Base-by-base conservation (phyloP, 2,113 vertebrate species). In the Vicugna pacos region DNA sequence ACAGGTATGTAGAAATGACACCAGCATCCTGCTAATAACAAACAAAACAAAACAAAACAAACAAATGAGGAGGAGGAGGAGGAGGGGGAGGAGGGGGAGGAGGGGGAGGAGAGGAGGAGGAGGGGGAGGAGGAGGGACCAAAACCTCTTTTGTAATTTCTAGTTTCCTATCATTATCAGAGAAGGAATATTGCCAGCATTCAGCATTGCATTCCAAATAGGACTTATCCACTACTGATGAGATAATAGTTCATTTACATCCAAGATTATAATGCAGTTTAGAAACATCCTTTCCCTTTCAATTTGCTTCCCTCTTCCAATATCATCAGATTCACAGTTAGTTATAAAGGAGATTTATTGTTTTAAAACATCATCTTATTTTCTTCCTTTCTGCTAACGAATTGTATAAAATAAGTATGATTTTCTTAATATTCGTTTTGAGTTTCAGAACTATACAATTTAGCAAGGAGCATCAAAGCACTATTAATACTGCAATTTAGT, bases 341-440 rank as follows among this genome's bases (percentile, higher is more conserved):
- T 98, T 98, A 97, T 94, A 97, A 97, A 98, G 87, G 95, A 98
- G 96, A 98, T 97, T 98, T 98, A 97, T 97, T 65, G 81, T 82
- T 95, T 98, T 96, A 91, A 98, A 98, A 96, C 35, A 89, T 96
- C 93, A 93, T 98, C 96, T 97, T 98, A 96, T 98, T 98, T 98
- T 97, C 98, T 97, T 96, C 94, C 91, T 98, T 98, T 95, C 83
- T 91, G 96, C 97, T 98, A 99, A 99, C 76, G 94, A 98, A 97
- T 97, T 97, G 95, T 97, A 97, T 98, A 97, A 99, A 98, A 98
- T 97, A 98, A 98, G 97, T 96, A 98, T 98, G 76, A 98, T 98
- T 98, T 98, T 98, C 97, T 96, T 98, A 98, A 98, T 98, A 96
- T 96, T 98, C 98, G 97, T 98, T 98, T 97, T 97, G 97, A 98